Base-by-base conservation (phyloP, 2,113 vertebrate species). In the Strix aluco region DNA sequence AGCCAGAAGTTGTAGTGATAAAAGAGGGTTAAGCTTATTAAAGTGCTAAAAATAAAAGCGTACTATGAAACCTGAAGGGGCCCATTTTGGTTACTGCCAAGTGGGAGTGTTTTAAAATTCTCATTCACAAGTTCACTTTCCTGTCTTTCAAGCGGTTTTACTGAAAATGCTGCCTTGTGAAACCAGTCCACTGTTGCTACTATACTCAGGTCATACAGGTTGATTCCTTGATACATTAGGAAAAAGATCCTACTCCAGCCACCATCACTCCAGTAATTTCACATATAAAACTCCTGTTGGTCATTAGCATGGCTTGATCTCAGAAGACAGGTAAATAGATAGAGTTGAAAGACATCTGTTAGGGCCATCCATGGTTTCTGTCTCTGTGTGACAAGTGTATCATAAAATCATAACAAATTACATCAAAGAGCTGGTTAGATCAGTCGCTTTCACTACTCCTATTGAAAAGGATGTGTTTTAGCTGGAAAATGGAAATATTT, bases 81-180 rank as follows among this genome's bases (percentile, higher is more conserved):
- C n/a, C 40, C 58, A n/a, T 96, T 95, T 91, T 86, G 84, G 81
- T 85, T 89, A 36, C 59, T 94, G 66, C 72, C 88, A 94, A 91
- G 59, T 47, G 77, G 72, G 58, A 92, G 15, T 52, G 5, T 79
- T 96, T 87, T 57, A 77, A 78, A 94, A 72, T 72, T 30, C 57
- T 88, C 78, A 57, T 91, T 94, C 54, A 57, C 1, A 15, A 63
- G 46, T 54, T 96, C 52, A n/a, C 84, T 92, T 86, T 30, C 10
- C 54, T 62, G 18, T 40, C 54, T 89, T 92, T 94, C 86, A 89
- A 65, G 9, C 0, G 1, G 9, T 55, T 88, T 77, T 81, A 51
- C 26, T 72, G 66, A 79, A 89, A 94, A 84, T 63, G 27, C 19
- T 81, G 36, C 57, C 52, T 67, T 44, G 46, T 94, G 80, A 81